Percentiles rank a stretch among this genome's conserved stretches.
Conservation (phyloP, 1,140 invertebrate genomes). For the Cherax quadricarinatus region DNA sequence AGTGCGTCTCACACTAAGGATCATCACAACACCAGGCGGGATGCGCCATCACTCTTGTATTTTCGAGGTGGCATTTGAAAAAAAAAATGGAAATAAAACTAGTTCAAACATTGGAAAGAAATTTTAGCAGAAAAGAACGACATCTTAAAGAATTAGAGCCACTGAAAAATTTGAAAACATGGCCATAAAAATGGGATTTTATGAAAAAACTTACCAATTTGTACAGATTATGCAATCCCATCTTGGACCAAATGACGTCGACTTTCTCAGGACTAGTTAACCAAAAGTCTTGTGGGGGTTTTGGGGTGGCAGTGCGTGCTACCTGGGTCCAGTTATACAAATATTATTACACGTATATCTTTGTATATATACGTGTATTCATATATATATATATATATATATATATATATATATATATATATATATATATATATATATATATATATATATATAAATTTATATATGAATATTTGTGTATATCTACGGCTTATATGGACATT, state of each 20-base stretch:
- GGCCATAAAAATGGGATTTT: not conserved
- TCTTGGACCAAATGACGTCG: conserved; percentile 60
- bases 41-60: not conserved
- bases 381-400: conserved; percentile 60
- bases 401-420: conserved; percentile 55
- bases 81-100: not conserved
- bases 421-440: conserved; percentile 50
- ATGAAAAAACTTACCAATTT: conserved; percentile 64
- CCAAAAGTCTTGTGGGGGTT: conserved; percentile 46
- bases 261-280: conserved; percentile 44
- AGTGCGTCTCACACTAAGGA: not conserved
- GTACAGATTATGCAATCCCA: conserved; percentile 59
- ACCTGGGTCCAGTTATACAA: conserved; percentile 14
- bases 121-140: not conserved
- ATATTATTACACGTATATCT: no score
- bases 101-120: not conserved
- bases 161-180: not conserved
- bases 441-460: conserved; percentile 55
- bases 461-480: not conserved
- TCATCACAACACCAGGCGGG: not conserved
- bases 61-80: not conserved
- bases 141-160: not conserved
- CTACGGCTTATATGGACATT: conserved; percentile 3
- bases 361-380: conserved; percentile 16
- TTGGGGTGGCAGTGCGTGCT: conserved; percentile 47